Evolutionary conservation across 2,888 invertebrate genomes (phyloP), one percentile per base, ranked within the genome.

Genomic region (Agonopterix alstromeriana): DNA sequence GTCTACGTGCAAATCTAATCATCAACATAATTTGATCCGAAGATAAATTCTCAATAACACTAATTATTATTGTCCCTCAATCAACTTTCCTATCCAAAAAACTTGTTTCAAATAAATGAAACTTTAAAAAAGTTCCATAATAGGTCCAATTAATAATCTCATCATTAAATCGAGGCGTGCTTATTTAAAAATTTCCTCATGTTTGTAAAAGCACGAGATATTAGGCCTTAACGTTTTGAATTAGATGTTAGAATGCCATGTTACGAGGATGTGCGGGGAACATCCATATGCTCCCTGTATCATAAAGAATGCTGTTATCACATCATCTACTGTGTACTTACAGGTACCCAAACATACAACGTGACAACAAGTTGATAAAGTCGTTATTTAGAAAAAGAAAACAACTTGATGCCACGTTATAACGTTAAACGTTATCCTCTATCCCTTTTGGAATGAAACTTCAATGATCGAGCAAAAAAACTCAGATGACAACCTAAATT

Each of bases 301-400:
- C 54, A 60, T 68, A 59, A 57, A 60, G 73, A 76, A 73, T 70
- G 82, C 80, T 70, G 82, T 77, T 69, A 68, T 76, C 77, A 77
- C 81, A 73, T 72, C 84, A 80, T 74, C 85, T 77, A 73, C 82
- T 74, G 72, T 84, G 74, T 79, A 66, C 78, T 86, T 82, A 63
- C 87, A 87, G 87, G 87, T 87, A 87, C 82, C 82, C 79, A 69
- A 71, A 73, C 56, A 60, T 58, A 60, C 59, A 55, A 57, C 64
- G 64, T 78, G 79, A 73, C 75, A 81, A 71, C 76, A 78, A 73
- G 79, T 74, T 70, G 5, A 12, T 12, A 45, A 40, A 50, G 40
- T 52, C 47, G 5, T 56, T 50, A 38, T 50, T 44, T 43, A 46
- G 10, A 35, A 46, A 42, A 45, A 27, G 27, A 46, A 41, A 9